Percentiles rank a stretch among this genome's conserved stretches.
Conservation (phyloP, 2,113 vertebrate species). For the Chinchilla lanigera region DNA sequence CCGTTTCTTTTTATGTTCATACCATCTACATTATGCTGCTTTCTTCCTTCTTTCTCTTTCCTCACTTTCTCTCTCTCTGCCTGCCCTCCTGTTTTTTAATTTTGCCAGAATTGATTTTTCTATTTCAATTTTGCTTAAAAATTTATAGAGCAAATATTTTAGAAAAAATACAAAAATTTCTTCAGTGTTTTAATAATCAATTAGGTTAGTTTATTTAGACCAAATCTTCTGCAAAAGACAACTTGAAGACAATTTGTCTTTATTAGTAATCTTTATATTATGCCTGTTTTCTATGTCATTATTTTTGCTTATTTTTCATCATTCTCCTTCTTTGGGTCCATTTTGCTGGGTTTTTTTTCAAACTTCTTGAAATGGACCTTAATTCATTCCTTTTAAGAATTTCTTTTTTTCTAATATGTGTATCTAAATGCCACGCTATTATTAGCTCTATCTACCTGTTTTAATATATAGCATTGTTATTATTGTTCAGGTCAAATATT, state of each 20-base stretch:
- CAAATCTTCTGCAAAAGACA: conserved; percentile 36
- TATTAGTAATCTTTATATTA: conserved; percentile 43
- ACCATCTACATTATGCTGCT: background rate
- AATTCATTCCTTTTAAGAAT: conserved; percentile 20
- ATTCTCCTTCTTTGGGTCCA: conserved; percentile 20
- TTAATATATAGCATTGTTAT: conserved; percentile 1
- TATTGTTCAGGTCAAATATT: conserved; percentile 37
- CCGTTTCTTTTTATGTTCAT: background rate
- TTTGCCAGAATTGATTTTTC: conserved; percentile 41
- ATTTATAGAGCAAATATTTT: background rate
- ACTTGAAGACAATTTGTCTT: background rate
- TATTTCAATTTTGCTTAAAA: conserved; percentile 50
- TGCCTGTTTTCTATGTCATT: background rate
- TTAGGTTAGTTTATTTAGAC: conserved; percentile 22
- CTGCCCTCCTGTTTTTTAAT: background rate
- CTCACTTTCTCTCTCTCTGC: background rate
- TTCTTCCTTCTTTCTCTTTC: conserved; percentile 13
- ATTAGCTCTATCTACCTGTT: background rate
- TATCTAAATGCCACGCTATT: conserved; percentile 24
- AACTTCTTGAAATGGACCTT: conserved; percentile 30
- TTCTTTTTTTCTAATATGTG: conserved; percentile 19
- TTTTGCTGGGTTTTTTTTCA: conserved; percentile 43
- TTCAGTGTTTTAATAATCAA: conserved; percentile 23
- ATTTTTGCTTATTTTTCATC: background rate
- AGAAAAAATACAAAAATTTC: background rate